These are phyloP conservation scores for Hydractinia echinata DNA, from an alignment of 30 jellyfish, hydroid and myxozoan species.

Conservation along the genomic window DNA sequence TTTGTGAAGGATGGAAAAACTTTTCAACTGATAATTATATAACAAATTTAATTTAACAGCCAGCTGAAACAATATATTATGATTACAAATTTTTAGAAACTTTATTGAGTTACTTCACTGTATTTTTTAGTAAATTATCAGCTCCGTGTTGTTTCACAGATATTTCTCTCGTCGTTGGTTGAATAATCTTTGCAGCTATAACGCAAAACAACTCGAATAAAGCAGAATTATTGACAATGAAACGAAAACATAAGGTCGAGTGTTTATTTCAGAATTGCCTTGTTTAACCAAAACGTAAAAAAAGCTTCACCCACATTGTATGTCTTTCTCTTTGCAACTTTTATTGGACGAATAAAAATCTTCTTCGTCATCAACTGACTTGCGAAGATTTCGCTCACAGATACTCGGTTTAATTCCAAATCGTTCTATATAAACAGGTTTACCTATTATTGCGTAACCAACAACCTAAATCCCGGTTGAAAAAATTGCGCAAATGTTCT, in stretches of 20 bases:
- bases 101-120: too few species aligned
- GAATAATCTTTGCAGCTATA: background rate
- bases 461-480: background rate
- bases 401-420: slow-evolving; percentile 80
- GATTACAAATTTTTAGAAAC: too few species aligned
- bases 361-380: slow-evolving; percentile 32
- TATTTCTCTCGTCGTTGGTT: background rate
- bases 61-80: too few species aligned
- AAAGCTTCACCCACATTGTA: too few species aligned
- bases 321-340: too few species aligned
- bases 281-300: too few species aligned
- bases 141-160: background rate
- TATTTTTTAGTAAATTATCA: background rate
- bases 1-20: too few species aligned
- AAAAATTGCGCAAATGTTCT: too few species aligned
- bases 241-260: background rate
- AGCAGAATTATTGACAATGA: background rate
- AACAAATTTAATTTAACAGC: too few species aligned
- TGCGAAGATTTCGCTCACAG: slow-evolving; percentile 72
- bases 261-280: too few species aligned
- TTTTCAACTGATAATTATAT: too few species aligned
- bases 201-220: background rate
- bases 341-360: too few species aligned
- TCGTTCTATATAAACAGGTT: slow-evolving; percentile 43
- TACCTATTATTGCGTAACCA: background rate